Base-by-base conservation (phyloP, 2,888 invertebrate genomes). In the Caenorhabditis virilis region DNA sequence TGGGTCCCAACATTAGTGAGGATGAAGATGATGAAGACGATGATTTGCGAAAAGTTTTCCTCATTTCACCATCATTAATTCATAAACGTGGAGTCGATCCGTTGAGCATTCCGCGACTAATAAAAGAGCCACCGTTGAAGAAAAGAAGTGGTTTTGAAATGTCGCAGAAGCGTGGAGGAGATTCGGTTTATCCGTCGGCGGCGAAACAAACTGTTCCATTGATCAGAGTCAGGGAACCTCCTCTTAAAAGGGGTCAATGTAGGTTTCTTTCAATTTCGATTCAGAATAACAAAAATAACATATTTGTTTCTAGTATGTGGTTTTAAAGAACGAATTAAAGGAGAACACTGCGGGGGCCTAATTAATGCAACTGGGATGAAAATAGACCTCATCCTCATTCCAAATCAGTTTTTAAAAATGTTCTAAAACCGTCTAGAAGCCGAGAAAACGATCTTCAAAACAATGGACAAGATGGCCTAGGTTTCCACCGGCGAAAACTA, bases 101-200 rank as follows among this genome's bases (percentile, higher is more conserved):
- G 18, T 23, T 62, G 56, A 62, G 62, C 48, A 62, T 62, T 48
- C 62, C 62, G 13, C 62, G 62, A n/a, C 56, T 62, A 42, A 57
- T 62, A 51, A 62, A 62, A 36, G 62, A 62, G 25, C 62, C 62
- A 25, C 62, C 62, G 38, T 48, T 62, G 56, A 62, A 62, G 48
- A 62, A 51, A 16, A 50, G 55, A 9, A n/a, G n/a, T n/a, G 13
- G 13, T 30, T 30, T 9, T 13, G 39, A 39, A 9, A 9, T 39
- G 39, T 39, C 39, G 39, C 50, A 53, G 27, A 62, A 62, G 38
- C 42, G 62, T 16, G 62, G 55, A 47, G 62, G 55, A 47, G 56
- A 13, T n/a, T 7, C 51, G 42, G 62, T 64, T 38, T 64, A 64
- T 51, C 64, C 64, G 35, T 64, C 64, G 47, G 58, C 64, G 25